phyloP scores from a whole-genome alignment of 1,140 invertebrate genomes.

The Pseudobourletiella spinata region DNA sequence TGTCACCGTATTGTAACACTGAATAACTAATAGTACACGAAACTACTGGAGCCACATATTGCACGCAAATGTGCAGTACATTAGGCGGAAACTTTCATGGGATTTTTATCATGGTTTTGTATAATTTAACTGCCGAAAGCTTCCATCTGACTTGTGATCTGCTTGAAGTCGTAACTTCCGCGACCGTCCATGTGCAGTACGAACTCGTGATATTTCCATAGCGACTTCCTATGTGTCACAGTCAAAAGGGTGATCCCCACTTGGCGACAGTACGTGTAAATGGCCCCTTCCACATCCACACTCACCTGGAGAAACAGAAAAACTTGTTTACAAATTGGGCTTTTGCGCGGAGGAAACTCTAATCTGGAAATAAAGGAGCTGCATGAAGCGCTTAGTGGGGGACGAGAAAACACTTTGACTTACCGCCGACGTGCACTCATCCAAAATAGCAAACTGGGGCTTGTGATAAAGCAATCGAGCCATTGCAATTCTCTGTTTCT shows the following conservation, averaged over 20 bases:
- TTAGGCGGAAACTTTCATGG: too few relatives aligned
- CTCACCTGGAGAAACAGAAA: constrained; percentile 59
- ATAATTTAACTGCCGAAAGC: background rate
- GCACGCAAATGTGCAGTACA: too few relatives aligned
- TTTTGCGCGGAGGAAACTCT: too few relatives aligned
- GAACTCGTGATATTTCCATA: constrained; percentile 89
- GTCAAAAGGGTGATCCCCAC: constrained; percentile 93
- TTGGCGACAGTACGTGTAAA: constrained; percentile 86
- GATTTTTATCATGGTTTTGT: too few relatives aligned
- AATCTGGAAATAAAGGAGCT: too few relatives aligned
- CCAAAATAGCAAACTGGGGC: constrained; percentile 96
- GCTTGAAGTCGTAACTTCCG: constrained; percentile 18
- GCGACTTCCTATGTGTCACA: constrained; percentile 88
- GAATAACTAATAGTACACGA: too few relatives aligned
- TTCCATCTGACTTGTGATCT: background rate
- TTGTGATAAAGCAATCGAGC: constrained; percentile 91
- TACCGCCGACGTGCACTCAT: constrained; percentile 73
- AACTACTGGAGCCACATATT: too few relatives aligned
- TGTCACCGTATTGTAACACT: too few relatives aligned
- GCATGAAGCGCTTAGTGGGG: too few relatives aligned
- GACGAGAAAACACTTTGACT: too few relatives aligned
- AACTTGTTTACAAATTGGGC: too few relatives aligned
- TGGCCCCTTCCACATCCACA: constrained; percentile 92
- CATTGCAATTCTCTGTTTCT: constrained; percentile 87
- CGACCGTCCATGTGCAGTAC: constrained; percentile 28